phyloP scores from a whole-genome alignment of 2,888 invertebrate species.

The Eudemis profundana region DNA sequence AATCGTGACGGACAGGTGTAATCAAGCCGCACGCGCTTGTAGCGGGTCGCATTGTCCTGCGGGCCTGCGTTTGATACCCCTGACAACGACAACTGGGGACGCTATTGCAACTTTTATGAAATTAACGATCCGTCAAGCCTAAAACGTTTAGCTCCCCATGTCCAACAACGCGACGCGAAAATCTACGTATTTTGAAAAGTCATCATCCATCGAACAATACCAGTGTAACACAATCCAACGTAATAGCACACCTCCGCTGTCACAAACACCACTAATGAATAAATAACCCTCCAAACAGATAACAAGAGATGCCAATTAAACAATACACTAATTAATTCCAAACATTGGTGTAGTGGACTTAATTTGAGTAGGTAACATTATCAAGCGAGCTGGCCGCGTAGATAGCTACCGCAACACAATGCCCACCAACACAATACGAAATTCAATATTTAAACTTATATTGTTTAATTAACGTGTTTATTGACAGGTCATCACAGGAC shows the following conservation, averaged over 20 bases:
- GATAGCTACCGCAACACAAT: conserved; percentile 54
- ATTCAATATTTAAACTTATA: conserved; percentile 59
- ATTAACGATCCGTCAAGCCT: conserved; percentile 45
- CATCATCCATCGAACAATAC: conserved; percentile 33
- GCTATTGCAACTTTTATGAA: conserved; percentile 45
- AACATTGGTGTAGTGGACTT: conserved; percentile 85
- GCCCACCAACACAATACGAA: conserved; percentile 60
- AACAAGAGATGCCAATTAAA: conserved; percentile 86
- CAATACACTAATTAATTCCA: conserved; percentile 86
- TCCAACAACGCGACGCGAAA: conserved; percentile 11
- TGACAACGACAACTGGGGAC: conserved; percentile 52
- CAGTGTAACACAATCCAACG: conserved; percentile 54
- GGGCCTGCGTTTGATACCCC: conserved; percentile 55
- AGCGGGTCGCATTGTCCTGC: conserved; percentile 60
- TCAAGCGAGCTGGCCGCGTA: conserved; percentile 61
- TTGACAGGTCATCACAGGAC: conserved; percentile 5
- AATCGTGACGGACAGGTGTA: conserved; percentile 83
- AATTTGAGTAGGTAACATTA: conserved; percentile 79
- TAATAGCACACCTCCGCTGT: conserved; percentile 65
- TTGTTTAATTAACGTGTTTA: conserved; percentile 38
- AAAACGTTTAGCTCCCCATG: conserved; percentile 29
- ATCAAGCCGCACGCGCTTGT: conserved; percentile 69
- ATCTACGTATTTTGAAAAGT: conserved; percentile 8
- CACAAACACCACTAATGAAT: conserved; percentile 83
- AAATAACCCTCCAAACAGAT: conserved; percentile 85